Base-by-base conservation (phyloP, 2,888 invertebrate genomes). In the Sylvicola fuscatus region DNA sequence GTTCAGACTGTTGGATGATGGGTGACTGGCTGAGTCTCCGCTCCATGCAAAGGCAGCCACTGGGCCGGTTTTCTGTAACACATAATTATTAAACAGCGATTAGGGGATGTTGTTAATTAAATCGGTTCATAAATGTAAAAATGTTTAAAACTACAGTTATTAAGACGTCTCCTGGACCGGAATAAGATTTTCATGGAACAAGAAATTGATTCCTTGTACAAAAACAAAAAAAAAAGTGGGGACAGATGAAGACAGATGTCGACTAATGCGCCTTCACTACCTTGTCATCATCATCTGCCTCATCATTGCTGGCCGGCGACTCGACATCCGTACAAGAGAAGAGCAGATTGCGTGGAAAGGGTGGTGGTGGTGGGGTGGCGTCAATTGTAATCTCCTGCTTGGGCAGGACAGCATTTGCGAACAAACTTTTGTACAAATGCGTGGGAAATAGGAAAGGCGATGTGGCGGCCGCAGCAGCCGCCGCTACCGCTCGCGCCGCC, bases 361-460 rank as follows among this genome's bases (percentile, higher is more conserved):
- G 49, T 14, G 39, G 40, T 12, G 36, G 32, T 12, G 39, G 33
- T 35, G 39, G 8, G 44, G 42, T 1, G 44, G 37, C 3, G 41
- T 26, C 15, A 41, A 42, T 7, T 28, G 34, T 34, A 16, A 27
- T 37, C 32, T 36, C 34, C 14, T 51, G 50, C 21, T 52, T 66
- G 33, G 70, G 68, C 36, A 71, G 60, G 12, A 70, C 69, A n/a
- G 72, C 72, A 50, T 66, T 80, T 10, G 80, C 80, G 49, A 82
- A 58, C 41, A 82, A 66, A 47, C 72, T 81, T 56, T 81, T 81
- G 51, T 82, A 81, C 46, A 82, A 62, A 49, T 82, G 80, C 37
- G 78, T 72, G 8, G 80, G 80, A 41, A 81, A 60, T 35, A 81
- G 54, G 47, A 76, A 76, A 12, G 67, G 65, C 0, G 65, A 57